Base-by-base conservation (phyloP, 2,888 invertebrate species). In the Andricus curvator region DNA sequence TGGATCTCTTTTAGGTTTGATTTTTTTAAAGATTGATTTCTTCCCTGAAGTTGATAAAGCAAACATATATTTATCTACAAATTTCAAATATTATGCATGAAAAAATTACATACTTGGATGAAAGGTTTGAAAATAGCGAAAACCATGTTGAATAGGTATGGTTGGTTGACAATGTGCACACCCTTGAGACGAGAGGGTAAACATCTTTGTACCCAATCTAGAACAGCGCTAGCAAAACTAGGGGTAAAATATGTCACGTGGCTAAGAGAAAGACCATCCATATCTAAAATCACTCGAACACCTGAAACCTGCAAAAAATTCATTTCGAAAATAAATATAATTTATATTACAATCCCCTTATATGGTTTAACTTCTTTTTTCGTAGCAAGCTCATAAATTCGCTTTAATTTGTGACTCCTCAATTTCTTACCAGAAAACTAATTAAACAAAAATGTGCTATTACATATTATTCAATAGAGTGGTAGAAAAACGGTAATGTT, bases 111-210 rank as follows among this genome's bases (percentile, higher is more conserved):
- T 85, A 92, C 92, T 82, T 90, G 81, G 86, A 98, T 93, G 91
- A 98, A 98, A 0, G 98, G 98, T 91, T 97, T 97, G 92, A 98
- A 96, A 79, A 98, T 94, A 13, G 96, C 95, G 89, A 96, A 98
- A 5, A 97, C 93, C 95, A 97, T 96, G 89, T 97, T 97, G 93
- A 98, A 98, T 82, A 98, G 94, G 85, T 95, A 95, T 0, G 98
- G 97, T 90, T 98, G 98, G 91, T 97, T 97, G n/a, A 98, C 94
- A 77, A 98, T 94, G 90, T 98, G 98, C 4, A 98, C 95, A 0
- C 95, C 97, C 93, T 97, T 98, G 67, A 98, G 93, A 77, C 98
- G 95, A 83, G 96, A 94, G 0, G 98, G 97, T 48, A 97, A 95
- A 88, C 97, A 96, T 89, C 97, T 97, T 95, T 97, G 94, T 29